These are phyloP conservation scores for Betta splendens DNA, from an alignment of 2,797 vertebrate genomes.

Conservation along the genomic window DNA sequence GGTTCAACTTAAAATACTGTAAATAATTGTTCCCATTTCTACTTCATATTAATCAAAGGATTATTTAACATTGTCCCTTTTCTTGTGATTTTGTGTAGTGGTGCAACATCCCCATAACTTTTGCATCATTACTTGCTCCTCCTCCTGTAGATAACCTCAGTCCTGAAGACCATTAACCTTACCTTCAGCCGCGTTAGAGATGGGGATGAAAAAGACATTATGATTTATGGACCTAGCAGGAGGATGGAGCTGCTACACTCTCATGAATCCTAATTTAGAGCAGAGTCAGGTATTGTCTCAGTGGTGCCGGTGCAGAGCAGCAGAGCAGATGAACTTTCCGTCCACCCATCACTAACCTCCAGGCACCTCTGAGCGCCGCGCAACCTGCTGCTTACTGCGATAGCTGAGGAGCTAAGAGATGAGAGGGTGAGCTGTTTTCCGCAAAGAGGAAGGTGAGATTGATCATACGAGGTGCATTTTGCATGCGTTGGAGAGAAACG, in stretches of 20 bases:
- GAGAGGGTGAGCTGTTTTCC: slow-evolving; percentile 47
- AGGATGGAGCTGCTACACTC: slow-evolving; percentile 39
- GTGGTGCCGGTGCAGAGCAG: slow-evolving; percentile 43
- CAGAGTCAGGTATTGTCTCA: slow-evolving; percentile 38
- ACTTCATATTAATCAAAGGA: slow-evolving; percentile 10
- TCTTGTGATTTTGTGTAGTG: slow-evolving; percentile 11
- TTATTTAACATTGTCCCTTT: neutral
- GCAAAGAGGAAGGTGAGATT: slow-evolving; percentile 31
- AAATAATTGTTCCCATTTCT: slow-evolving; percentile 12
- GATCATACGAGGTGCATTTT: slow-evolving; percentile 55
- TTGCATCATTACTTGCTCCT: slow-evolving; percentile 23
- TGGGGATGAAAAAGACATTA: slow-evolving; percentile 59
- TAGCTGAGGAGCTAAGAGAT: slow-evolving; percentile 42
- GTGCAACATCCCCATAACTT: slow-evolving; percentile 21
- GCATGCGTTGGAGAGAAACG: slow-evolving; percentile 43
- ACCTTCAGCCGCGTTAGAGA: slow-evolving; percentile 57
- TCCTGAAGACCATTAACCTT: slow-evolving; percentile 63
- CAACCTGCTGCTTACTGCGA: slow-evolving; percentile 55
- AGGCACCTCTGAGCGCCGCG: slow-evolving; percentile 49
- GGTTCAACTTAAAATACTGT: slow-evolving; percentile 8
- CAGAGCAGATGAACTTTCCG: slow-evolving; percentile 57
- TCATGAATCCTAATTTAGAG: slow-evolving; percentile 71
- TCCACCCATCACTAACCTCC: slow-evolving; percentile 57
- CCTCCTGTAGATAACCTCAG: slow-evolving; percentile 49
- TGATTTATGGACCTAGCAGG: slow-evolving; percentile 69